Evolutionary conservation across 2,797 vertebrate genomes (phyloP), one percentile per base, ranked within the genome.

Genomic region (Etheostoma perlongum): DNA sequence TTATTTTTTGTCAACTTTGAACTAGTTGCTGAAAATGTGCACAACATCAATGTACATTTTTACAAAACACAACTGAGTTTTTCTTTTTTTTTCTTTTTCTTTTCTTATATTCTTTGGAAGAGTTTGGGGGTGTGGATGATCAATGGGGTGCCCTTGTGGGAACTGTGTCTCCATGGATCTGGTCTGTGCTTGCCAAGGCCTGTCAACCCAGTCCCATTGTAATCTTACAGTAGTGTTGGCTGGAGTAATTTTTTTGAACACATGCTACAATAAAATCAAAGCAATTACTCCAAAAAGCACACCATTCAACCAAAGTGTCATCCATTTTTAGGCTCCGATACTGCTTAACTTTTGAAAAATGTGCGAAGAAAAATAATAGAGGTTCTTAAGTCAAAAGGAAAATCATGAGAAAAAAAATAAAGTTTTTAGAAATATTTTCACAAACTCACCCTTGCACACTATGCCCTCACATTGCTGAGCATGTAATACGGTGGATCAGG

Each of bases 211-310:
- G 67, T 71, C 47, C 72, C 72, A 72, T 67, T 89, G 85, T 85
- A 81, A 83, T 82, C 58, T 53, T 60, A 67, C 53, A 44, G 53
- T 52, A 48, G 60, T 53, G 60, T 74, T 42, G 66, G 63, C 64
- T 72, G 57, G 36, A 82, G 78, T 86, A 89, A 88, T 88, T 90
- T 89, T 70, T 77, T 71, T 47, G 63, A 83, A 61, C 58, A 66
- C 69, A 80, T 11, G 16, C 48, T 59, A 81, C 59, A 81, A 58
- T 82, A 64, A 84, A 87, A 85, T 84, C 74, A 72, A 74, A 86
- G 83, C 78, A 86, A 86, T 91, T 90, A 88, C 86, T 91, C 74
- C 84, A 72, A 78, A 82, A 88, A 76, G 53, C 18, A 54, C 59
- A 53, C 70, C 6, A 59, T 78, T 80, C 66, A 73, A 74, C 47